Conservation (phyloP, 2,113 vertebrate genomes). For the Chauna torquata region DNA sequence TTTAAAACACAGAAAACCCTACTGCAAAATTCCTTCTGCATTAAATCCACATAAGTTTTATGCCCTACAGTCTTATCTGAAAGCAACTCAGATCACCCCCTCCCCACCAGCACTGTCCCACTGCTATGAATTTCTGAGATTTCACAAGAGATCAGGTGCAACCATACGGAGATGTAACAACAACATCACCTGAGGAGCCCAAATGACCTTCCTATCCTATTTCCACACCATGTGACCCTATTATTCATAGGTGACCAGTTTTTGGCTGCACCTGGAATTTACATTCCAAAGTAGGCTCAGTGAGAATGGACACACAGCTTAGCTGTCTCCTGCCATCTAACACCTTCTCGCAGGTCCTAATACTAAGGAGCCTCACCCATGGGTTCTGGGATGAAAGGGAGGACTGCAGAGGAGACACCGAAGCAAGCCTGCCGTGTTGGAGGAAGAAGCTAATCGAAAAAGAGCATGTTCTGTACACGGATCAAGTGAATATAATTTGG, state of each 20-base stretch:
- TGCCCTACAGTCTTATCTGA: background rate
- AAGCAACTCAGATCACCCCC: background rate
- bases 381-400: background rate
- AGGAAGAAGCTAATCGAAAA: background rate
- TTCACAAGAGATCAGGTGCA: background rate
- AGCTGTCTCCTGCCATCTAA: background rate
- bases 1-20: background rate
- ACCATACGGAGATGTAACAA: background rate
- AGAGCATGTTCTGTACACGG: background rate
- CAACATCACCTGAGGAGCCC: background rate
- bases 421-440: background rate
- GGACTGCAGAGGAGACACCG: background rate
- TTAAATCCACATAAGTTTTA: background rate
- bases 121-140: background rate
- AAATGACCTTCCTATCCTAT: background rate
- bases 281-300: background rate
- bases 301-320: background rate
- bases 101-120: fast-evolving
- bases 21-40: background rate
- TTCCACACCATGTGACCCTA: background rate
- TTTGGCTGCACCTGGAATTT: background rate
- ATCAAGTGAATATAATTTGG: background rate
- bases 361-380: background rate
- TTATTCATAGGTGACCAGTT: background rate
- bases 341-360: background rate